Evolutionary conservation across 2,888 invertebrate genomes (phyloP), one percentile per base, ranked within the genome.

Genomic region (Microplitis manilae): DNA sequence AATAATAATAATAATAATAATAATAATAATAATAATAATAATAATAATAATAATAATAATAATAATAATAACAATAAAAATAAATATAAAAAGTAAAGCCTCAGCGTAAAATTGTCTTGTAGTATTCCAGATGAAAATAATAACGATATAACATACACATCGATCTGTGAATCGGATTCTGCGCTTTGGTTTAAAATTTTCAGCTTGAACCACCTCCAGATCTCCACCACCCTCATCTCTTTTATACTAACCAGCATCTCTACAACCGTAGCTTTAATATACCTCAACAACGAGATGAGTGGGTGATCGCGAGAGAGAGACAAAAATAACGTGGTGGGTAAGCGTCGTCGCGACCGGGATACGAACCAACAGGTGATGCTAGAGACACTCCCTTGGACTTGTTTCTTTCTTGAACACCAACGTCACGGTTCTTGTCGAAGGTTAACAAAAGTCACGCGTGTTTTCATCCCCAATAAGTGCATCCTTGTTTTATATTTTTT

Each of bases 351-450:
- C 83, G 84, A 85, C 85, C 86, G 85, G 86, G 87, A 84, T 83
- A 85, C 82, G 84, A 85, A 86, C 88, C 88, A 88, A 88, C 88
- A 88, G 88, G 88, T 88, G 88, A 88, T 86, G 87, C 84, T 84
- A 84, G 83, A 85, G 87, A 85, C 87, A 88, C 88, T 88, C 88
- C 88, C 87, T 86, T 83, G 81, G 84, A 83, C 65, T 59, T 77
- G 62, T 77, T 41, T 68, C 68, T 68, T 72, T 41, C 60, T 67
- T 13, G 13, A 50, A 50, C 50, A 50, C 50, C 50, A 50, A 50
- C 50, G 13, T 50, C 50, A 50, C 50, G 50, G 13, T 50, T 50
- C 50, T 69, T 15, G 20, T 65, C 38, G 65, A 13, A 62, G 13
- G 20, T 30, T 65, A 65, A 13, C 38, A 65, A 50, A 50, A 50